Evolutionary conservation across 1,140 invertebrate genomes (phyloP).

Genomic region (Piezodorus guildinii): DNA sequence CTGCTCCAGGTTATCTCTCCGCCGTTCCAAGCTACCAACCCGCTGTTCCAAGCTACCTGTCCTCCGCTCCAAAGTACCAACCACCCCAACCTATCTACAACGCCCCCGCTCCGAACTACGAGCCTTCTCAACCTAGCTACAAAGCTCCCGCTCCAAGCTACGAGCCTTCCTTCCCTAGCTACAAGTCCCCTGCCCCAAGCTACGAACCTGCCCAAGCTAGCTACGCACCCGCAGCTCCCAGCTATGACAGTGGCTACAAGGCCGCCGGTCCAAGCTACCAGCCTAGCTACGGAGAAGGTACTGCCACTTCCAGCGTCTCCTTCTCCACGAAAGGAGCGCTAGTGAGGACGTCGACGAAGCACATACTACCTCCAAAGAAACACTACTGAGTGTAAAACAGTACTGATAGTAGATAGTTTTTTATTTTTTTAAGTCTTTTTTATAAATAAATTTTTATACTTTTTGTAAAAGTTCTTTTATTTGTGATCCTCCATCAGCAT

Average conservation of each 20-base stretch:
- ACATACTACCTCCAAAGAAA: constrained; percentile 1
- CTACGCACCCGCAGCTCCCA: not conserved
- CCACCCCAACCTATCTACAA: not conserved
- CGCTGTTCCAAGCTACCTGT: not conserved
- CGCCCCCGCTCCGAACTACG: not conserved
- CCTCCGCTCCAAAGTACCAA: not conserved
- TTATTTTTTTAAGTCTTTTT: not conserved
- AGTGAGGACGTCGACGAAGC: constrained; percentile 3
- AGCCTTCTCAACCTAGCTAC: not conserved
- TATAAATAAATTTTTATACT: constrained; percentile 4
- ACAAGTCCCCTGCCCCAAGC: not conserved
- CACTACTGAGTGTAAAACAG: not conserved
- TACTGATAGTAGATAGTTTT: not conserved
- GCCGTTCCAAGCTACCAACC: not conserved
- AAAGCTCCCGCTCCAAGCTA: not conserved
- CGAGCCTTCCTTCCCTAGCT: not conserved
- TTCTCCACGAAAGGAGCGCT: constrained; percentile 6
- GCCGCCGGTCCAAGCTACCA: not conserved
- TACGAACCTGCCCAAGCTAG: not conserved
- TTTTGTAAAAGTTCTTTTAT: not conserved
- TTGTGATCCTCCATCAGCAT: too few relatives aligned
- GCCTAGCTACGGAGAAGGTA: not conserved
- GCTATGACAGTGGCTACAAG: not conserved
- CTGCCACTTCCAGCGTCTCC: constrained; percentile 7
- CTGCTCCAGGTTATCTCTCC: not conserved